Conservation (phyloP, 2,113 vertebrate genomes). For the Grantiella picta region DNA sequence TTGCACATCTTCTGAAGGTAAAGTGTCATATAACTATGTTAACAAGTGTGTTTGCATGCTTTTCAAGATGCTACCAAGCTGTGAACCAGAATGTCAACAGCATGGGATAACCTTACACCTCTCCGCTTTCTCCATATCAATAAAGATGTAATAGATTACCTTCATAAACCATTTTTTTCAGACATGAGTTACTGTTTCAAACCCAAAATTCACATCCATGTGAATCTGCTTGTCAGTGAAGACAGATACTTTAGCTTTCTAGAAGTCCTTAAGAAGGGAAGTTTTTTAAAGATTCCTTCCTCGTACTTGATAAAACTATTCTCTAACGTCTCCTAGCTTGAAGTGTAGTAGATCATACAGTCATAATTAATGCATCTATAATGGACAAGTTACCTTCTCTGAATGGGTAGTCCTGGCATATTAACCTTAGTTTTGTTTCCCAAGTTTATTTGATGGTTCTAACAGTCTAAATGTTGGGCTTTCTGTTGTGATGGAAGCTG, state of each 20-base stretch:
- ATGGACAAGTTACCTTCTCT: background rate
- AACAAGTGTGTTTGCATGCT: background rate
- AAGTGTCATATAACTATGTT: background rate
- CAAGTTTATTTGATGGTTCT: background rate
- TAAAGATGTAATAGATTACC: background rate
- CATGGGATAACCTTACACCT: background rate
- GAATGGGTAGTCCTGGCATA: background rate
- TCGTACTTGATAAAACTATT: background rate
- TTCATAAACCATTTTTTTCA: background rate
- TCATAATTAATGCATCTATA: background rate
- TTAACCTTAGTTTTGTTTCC: background rate
- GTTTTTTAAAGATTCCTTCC: background rate
- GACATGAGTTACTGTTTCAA: background rate
- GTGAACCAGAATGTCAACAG: background rate
- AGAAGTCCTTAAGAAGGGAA: too few species aligned
- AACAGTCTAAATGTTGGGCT: background rate
- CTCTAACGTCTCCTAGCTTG: background rate
- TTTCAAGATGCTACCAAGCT: background rate
- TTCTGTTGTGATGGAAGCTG: background rate
- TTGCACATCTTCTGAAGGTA: background rate
- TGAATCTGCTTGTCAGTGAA: background rate
- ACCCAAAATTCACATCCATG: background rate
- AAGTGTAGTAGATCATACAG: background rate
- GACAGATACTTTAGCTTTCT: background rate
- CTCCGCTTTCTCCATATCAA: background rate